Conservation (phyloP, 2,888 invertebrate species). For the Ectemnius continuus region DNA sequence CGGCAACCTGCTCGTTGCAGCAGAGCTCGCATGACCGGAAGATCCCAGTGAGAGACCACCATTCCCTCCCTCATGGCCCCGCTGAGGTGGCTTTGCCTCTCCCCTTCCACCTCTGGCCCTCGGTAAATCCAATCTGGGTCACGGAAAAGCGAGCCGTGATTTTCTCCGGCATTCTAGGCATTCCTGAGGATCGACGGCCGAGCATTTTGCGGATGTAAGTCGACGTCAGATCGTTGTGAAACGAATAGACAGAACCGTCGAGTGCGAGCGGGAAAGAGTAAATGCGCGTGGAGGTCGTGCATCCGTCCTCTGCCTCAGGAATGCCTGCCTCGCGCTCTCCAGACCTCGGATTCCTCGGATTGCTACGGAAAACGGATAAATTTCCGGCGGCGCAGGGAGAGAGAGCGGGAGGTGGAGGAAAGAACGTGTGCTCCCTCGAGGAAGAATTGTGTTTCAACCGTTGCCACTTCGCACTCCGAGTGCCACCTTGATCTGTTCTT, state of each 20-base stretch:
- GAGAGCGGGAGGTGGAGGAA: no score
- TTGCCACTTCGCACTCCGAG: no score
- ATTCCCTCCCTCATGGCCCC: neutral
- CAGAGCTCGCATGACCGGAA: constrained; percentile 28
- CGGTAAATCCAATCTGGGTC: constrained; percentile 25
- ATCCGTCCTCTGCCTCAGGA: neutral
- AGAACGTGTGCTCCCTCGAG: no score
- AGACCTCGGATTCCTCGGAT: constrained; percentile 1
- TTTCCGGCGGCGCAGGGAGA: no score
- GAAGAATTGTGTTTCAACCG: no score
- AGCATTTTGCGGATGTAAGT: neutral
- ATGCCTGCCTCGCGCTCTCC: neutral
- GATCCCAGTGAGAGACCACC: constrained; percentile 24
- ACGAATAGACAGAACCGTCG: neutral
- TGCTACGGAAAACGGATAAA: no score
- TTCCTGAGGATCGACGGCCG: constrained; percentile 8
- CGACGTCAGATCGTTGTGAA: neutral
- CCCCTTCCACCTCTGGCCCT: constrained; percentile 8
- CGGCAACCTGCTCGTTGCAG: constrained; percentile 9
- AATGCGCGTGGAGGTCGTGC: constrained; percentile 3
- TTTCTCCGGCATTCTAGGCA: constrained; percentile 18
- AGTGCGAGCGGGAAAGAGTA: neutral
- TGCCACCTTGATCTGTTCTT: no score
- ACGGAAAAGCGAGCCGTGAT: constrained; percentile 35
- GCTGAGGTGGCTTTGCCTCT: constrained; percentile 12